A percentile compares a stretch with the other conserved stretches of the same genome.
Evolutionary conservation across 2,797 vertebrate genomes (phyloP).

Genomic region (Paguma larvata): DNA sequence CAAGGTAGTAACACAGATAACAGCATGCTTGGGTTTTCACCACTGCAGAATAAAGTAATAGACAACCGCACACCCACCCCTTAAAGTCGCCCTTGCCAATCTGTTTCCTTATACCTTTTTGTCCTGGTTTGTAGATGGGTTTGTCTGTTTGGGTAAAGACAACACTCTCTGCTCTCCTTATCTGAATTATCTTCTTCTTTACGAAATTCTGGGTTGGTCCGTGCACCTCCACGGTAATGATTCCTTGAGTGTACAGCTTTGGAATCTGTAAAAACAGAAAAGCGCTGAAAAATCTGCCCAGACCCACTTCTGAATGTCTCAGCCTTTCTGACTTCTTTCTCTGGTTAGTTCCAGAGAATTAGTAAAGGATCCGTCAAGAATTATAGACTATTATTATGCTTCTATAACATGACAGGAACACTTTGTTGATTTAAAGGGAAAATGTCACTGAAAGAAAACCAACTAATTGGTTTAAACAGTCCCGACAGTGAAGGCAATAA

Average conservation of each 20-base stretch:
- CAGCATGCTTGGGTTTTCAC: neutral
- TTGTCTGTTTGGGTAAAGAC: conserved; percentile 95
- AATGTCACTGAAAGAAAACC: neutral
- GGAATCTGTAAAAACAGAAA: conserved; percentile 79
- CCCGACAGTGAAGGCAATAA: neutral
- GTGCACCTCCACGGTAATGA: conserved; percentile 85
- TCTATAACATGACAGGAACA: neutral
- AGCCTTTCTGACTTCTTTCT: neutral
- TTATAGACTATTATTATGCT: neutral
- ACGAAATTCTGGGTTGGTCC: conserved; percentile 87
- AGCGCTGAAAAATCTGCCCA: neutral
- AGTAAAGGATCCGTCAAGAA: neutral
- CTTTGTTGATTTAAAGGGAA: neutral
- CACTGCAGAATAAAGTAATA: neutral
- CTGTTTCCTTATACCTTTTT: conserved; percentile 87
- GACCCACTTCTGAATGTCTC: neutral
- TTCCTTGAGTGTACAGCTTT: neutral
- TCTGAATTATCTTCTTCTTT: conserved; percentile 86
- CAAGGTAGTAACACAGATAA: neutral
- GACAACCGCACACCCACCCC: neutral
- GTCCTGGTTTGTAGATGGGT: conserved; percentile 93
- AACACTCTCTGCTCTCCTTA: conserved; percentile 81
- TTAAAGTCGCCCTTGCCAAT: neutral
- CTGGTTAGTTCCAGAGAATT: neutral
- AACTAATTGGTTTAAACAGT: neutral